A percentile compares a stretch with the other conserved stretches of the same genome.
These are phyloP conservation scores for Glyphotaelius pellucidus DNA, from an alignment of 2,888 invertebrate species.

Conservation along the genomic window DNA sequence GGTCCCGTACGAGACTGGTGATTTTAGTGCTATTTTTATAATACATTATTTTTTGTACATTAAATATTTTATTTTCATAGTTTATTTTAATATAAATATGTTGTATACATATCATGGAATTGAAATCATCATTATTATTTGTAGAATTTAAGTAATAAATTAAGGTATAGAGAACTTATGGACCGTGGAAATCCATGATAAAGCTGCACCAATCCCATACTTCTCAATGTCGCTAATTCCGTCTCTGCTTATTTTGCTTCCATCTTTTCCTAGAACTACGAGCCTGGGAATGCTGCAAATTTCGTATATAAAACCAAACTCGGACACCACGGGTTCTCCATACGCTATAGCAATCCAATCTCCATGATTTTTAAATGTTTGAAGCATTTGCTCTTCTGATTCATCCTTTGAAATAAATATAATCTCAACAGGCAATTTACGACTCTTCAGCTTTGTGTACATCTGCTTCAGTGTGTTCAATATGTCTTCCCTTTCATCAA, in stretches of 20 bases:
- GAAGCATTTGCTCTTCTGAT: slow-evolving; percentile 11
- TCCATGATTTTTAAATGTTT: slow-evolving; percentile 28
- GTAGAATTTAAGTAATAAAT: neutral
- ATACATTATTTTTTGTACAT: no score
- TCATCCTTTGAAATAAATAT: slow-evolving; percentile 46
- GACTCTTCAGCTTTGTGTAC: slow-evolving; percentile 13
- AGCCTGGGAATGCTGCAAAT: slow-evolving; percentile 39
- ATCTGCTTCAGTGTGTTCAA: slow-evolving; percentile 33
- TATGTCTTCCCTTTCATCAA: slow-evolving; percentile 12
- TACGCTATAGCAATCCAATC: slow-evolving; percentile 38
- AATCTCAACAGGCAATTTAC: slow-evolving; percentile 41
- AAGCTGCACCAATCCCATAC: slow-evolving; percentile 39
- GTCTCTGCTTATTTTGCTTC: slow-evolving; percentile 25
- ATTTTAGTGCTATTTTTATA: no score
- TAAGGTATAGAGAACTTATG: slow-evolving; percentile 37
- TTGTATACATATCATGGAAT: no score
- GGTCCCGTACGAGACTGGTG: no score
- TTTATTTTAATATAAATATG: neutral
- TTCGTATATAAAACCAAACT: neutral
- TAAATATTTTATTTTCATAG: no score
- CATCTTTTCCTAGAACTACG: slow-evolving; percentile 32
- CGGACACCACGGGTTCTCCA: slow-evolving; percentile 3
- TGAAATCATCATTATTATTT: neutral
- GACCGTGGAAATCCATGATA: slow-evolving; percentile 28
- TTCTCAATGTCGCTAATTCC: slow-evolving; percentile 35